Conservation (phyloP, 2,113 vertebrate species). For the Montifringilla adamsi region DNA sequence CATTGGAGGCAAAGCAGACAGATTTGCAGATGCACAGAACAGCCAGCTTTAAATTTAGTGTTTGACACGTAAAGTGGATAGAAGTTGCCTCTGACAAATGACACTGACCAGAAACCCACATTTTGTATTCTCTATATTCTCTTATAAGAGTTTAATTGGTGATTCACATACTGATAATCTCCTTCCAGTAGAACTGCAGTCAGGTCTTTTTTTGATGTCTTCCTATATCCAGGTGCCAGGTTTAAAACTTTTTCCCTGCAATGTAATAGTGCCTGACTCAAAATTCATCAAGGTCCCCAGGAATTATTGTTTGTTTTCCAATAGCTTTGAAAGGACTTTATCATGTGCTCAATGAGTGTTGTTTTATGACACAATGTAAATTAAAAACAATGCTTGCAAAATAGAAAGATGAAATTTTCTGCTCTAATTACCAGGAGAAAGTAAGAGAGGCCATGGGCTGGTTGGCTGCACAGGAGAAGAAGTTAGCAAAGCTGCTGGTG, state of each 20-base stretch:
- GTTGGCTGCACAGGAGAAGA: conserved; percentile 81
- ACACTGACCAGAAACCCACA: neutral
- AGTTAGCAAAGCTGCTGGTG: conserved; percentile 78
- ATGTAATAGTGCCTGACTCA: neutral
- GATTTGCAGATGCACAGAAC: neutral
- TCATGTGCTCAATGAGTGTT: neutral
- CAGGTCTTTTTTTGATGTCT: neutral
- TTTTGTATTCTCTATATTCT: neutral
- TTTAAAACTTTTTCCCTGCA: neutral
- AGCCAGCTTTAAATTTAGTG: neutral
- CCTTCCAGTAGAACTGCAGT: neutral
- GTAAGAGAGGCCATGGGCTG: conserved; percentile 80
- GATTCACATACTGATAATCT: neutral
- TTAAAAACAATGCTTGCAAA: neutral
- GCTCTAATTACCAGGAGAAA: conserved; percentile 73
- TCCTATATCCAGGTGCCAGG: neutral
- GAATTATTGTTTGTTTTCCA: neutral
- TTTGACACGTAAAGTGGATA: neutral
- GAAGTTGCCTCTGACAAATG: neutral
- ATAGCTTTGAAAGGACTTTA: neutral
- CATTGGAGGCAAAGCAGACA: neutral
- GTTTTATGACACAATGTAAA: neutral
- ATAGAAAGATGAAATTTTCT: conserved; percentile 34
- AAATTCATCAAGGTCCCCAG: neutral
- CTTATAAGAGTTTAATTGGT: neutral